Evolutionary conservation across 2,797 vertebrate species (phyloP), one percentile per base, ranked within the genome.

Genomic region (Tiaroga cobitis): DNA sequence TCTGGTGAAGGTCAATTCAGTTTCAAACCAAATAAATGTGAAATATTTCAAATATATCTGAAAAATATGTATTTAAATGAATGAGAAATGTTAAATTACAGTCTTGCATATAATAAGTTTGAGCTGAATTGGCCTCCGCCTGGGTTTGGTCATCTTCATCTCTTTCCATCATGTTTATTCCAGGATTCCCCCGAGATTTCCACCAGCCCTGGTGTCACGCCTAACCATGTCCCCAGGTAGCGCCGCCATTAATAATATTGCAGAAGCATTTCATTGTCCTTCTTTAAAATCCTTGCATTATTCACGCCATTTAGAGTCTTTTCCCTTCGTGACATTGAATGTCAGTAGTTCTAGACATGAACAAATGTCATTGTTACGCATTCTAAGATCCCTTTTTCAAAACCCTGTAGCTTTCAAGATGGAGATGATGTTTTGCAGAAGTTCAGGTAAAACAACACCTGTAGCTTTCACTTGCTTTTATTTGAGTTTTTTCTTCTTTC

Each of bases 161-260:
- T 94, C 95, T 94, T 93, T 96, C 94, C 95, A 95, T 95, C 95
- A 92, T 96, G 95, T 94, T 94, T 96, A 96, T 95, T 96, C 94
- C 96, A 97, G 95, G 96, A 97, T 93, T 96, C 95, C 94, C 95
- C 95, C 91, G 95, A 95, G 89, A 94, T 94, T 93, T 95, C 95
- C 93, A 94, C 91, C 94, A 96, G 95, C 93, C 96, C 96, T 90
- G 92, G 93, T 92, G 93, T 95, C 94, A 96, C 96, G 89, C 94
- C 96, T 95, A 95, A 95, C 93, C 94, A 96, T 94, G 95, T 94
- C 93, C 95, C 95, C 95, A 97, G 96, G 96, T 97, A 97, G 95
- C 91, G 91, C 95, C 91, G 93, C 93, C 94, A 92, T 93, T 91
- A 89, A 94, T 93, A 94, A 94, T 93, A 94, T 91, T 90, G 93